Evolutionary conservation across 37 sponge, comb jelly and placozoan genomes (phyloP), one percentile per base, ranked within the genome.

Genomic region (Oopsacas minuta): DNA sequence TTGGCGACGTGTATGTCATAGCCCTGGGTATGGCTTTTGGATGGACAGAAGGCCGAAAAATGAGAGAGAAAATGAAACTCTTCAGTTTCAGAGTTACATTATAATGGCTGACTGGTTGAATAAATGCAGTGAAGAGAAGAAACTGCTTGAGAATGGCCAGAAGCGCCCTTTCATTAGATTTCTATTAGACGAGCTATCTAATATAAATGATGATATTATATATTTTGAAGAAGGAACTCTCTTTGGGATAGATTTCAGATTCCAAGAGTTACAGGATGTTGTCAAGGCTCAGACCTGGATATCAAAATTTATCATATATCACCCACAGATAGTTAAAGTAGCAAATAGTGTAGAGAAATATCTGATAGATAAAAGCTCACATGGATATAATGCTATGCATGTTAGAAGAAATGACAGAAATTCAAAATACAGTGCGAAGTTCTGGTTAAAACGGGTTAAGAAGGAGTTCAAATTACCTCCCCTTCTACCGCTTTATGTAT

Each of bases 161-260:
- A 37, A 75, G 38, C 0, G 0, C 8, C 37, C 91, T 0, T 85
- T 91, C 37, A 81, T 91, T 0, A 38, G 83, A 20, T 90, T 37
- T 85, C 87, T 94, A 0, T 37, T 83, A 0, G 94, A 91, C 69
- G 75, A 61, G 75, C 85, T 91, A 32, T 81, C n/a, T 0, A 52
- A 86, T 34, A 86, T 85, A 35, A 82, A 69, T 0, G 82, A 86
- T 0, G 91, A 94, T 36, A 88, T 94, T 88, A 52, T 94, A 0
- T 94, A 94, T 38, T 91, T 94, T 85, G 90, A 89, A 49, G 86
- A 91, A 83, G 94, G 94, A 0, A 91, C 91, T n/a, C 84, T 94
- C 0, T 94, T 91, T 85, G 94, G 90, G 28, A 88, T 94, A 0
- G 83, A 90, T 0, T 38, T 94, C 23, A 49, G 94, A 38, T 94